Evolutionary conservation across 2,888 invertebrate species (phyloP), one percentile per base, ranked within the genome.

Genomic region (Clistopyga incitator): DNA sequence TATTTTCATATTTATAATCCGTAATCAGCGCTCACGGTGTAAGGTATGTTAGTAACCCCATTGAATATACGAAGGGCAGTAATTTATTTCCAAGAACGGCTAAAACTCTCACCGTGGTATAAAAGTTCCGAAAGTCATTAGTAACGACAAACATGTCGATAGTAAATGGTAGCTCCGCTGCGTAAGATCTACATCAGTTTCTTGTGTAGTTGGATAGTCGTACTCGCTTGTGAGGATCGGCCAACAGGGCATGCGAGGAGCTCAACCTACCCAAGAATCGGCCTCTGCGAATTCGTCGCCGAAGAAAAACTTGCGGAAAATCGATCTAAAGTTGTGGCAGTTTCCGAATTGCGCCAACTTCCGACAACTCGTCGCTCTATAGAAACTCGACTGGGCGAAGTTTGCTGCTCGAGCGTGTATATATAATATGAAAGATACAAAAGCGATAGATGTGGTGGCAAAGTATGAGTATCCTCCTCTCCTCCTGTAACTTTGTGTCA

Each of bases 241-340:
- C 54, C 54, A 25, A 23, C 15, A 56, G 56, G 56, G 20, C 52
- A 52, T 6, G 56, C 11, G 56, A 56, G 52, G 56, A 56, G 23
- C 23, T 23, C 54, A 11, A 25, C 25, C 56, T 23, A 25, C 56
- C 25, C 25, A 23, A 56, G 56, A 56, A 59, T 34, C 34, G 25
- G 59, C 15, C 6, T 59, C 59, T 23, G 23, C 4, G 15, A 59
- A 59, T 34, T 59, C 59, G 34, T 56, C n/a, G 29, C 18, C 2
- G 34, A 59, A 34, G 34, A 59, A 59, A 59, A 59, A 59, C 29
- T 59, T 59, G 59, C 2, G 29, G 34, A 34, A 59, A 59, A 34
- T 59, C 59, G 59, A 59, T 59, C 59, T 34, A 34, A 59, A 59
- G 59, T 59, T 59, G 59, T 29, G 59, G 29, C 59, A 59, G 59